A percentile compares a stretch with the other conserved stretches of the same genome.
phyloP scores from a whole-genome alignment of 2,797 vertebrate species.

The Percopsis omiscomaycus region DNA sequence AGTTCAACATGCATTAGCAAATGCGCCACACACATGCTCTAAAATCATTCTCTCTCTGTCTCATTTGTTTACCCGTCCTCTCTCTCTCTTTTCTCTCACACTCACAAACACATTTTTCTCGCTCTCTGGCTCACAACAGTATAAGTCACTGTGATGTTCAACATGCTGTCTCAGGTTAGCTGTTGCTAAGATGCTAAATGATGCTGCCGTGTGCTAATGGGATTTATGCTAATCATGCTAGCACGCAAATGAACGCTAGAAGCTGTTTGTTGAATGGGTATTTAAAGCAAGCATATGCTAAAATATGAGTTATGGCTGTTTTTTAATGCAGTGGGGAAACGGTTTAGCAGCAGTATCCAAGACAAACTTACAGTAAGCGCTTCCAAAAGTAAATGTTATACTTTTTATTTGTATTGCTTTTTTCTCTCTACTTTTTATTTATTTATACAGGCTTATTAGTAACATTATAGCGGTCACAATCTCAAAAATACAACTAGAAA shows the following conservation, averaged over 20 bases:
- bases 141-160: constrained; percentile 37
- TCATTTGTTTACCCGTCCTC: constrained; percentile 16
- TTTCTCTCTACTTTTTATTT: too few relatives aligned
- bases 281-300: not conserved
- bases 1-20: constrained; percentile 3
- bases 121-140: not conserved
- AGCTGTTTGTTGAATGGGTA: constrained; percentile 44
- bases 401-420: not conserved
- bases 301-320: constrained; percentile 1
- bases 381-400: not conserved
- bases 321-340: not conserved
- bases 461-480: too few relatives aligned
- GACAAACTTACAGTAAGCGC: not conserved
- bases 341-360: not conserved
- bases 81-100: constrained; percentile 27
- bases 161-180: constrained; percentile 44
- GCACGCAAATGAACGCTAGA: constrained; percentile 51
- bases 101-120: constrained; percentile 17
- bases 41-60: not conserved
- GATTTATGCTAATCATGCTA: constrained; percentile 36
- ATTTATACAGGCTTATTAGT: too few relatives aligned
- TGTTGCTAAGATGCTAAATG: constrained; percentile 57
- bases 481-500: too few relatives aligned
- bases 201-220: constrained; percentile 49
- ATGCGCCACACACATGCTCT: not conserved